Evolutionary conservation across 2,113 vertebrate species (phyloP), one percentile per base, ranked within the genome.

Genomic region (Ifrita kowaldi): DNA sequence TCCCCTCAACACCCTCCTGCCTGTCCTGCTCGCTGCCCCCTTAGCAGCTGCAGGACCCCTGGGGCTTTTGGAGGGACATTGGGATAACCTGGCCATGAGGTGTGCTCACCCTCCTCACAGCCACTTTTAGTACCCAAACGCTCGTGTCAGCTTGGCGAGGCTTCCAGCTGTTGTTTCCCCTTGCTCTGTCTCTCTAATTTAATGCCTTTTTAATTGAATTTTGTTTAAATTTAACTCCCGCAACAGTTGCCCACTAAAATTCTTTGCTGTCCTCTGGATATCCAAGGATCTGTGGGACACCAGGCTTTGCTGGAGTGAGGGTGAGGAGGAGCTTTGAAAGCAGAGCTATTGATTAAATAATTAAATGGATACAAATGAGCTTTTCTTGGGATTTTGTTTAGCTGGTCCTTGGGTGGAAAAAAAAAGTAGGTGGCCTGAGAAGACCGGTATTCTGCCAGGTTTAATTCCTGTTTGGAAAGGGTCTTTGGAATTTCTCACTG

Each of bases 281-380:
- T n/a, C 16, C 8, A 39, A 10, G 44, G 2, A 21, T 13, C 9
- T 41, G 26, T 76, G 65, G 67, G 65, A 89, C 28, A 24, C 19
- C 15, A 30, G 49, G 28, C 2, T 63, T 56, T 70, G 57, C 53
- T 23, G 53, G 67, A 80, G 65, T 0, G 4, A 78, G 67, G 32
- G 30, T 26, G 42, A 69, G 63, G 68, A 60, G 39, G 65, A 74
- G 93, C 22, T 75, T 79, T 64, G 44, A 57, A 79, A 93, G 70
- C 75, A 73, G 35, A 2, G 7, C 87, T 83, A 11, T 64, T 62
- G 75, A 91, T 88, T 94, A 87, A 83, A 80, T 92, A 68, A 85
- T 95, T 93, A 91, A 94, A 68, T 69, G 32, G 81, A 92, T 79
- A 83, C 82, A 76, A 89, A 89, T 50, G 78, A 94, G 85, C 60